Evolutionary conservation across 1,140 invertebrate genomes (phyloP).

Genomic region (Platyscapa corneri): DNA sequence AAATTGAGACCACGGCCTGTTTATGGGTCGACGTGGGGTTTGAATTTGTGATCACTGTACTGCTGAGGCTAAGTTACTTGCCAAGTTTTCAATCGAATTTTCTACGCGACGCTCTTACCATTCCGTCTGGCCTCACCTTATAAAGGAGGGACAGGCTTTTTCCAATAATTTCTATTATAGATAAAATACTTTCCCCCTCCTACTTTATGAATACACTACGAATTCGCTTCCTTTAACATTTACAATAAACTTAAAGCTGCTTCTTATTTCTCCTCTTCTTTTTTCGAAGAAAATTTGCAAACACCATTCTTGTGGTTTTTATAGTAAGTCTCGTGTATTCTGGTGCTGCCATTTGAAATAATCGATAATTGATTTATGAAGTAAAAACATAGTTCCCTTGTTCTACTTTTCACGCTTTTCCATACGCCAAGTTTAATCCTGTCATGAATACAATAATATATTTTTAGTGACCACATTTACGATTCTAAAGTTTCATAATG

Average conservation of each 20-base stretch:
- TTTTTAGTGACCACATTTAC: too few relatives aligned
- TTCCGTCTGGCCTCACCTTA: not conserved
- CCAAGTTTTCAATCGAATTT: conserved; percentile 49
- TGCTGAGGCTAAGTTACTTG: conserved; percentile 43
- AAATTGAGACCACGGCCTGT: conserved; percentile 18
- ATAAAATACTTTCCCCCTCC: conserved; percentile 23
- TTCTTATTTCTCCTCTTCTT: not conserved
- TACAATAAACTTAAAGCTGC: not conserved
- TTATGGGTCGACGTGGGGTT: not conserved
- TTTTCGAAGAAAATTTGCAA: not conserved
- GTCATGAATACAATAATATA: too few relatives aligned
- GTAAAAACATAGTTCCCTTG: not conserved
- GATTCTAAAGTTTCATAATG: not conserved
- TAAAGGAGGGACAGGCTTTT: not conserved
- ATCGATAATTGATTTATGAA: not conserved
- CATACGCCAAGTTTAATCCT: too few relatives aligned
- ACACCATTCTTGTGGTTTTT: not conserved
- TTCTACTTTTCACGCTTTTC: too few relatives aligned
- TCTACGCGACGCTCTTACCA: conserved; percentile 20
- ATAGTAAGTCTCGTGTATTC: not conserved
- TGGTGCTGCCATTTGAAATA: not conserved
- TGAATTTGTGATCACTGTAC: conserved; percentile 36
- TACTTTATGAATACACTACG: not conserved
- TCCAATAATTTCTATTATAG: conserved; percentile 37
- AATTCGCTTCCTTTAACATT: not conserved